A percentile compares a stretch with the other conserved stretches of the same genome.
Conservation (phyloP, 2,888 invertebrate species). For the Heliconius erato region DNA sequence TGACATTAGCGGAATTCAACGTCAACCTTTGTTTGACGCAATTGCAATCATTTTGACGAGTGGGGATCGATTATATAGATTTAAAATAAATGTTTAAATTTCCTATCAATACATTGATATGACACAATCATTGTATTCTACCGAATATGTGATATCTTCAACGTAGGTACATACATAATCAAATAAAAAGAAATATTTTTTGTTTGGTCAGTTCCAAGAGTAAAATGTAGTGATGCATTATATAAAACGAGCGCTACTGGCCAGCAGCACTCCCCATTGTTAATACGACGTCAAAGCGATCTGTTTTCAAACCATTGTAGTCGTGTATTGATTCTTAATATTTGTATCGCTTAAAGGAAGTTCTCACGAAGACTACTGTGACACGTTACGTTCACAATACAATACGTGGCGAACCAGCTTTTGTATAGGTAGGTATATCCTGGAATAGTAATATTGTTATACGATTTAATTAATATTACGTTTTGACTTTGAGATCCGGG, state of each 20-base stretch:
- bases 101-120: no score
- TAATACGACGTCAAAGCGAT: background rate
- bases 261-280: conserved; percentile 12
- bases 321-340: conserved; percentile 23
- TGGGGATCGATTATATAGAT: background rate
- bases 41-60: background rate
- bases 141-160: background rate
- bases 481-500: no score
- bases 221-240: background rate
- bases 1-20: no score
- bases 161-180: background rate
- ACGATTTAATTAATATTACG: background rate
- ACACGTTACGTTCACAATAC: conserved; percentile 17
- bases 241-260: background rate
- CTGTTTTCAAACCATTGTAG: conserved; percentile 15
- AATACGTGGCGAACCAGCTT: background rate
- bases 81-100: background rate
- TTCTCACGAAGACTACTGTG: conserved; percentile 13
- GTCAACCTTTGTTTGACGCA: no score
- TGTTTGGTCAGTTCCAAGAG: background rate
- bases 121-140: background rate
- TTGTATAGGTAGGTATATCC: background rate
- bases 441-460: background rate
- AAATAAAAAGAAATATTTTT: background rate
- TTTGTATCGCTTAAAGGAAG: conserved; percentile 9